These are phyloP conservation scores for Hephaestus fuliginosus DNA, from an alignment of 2,797 vertebrate species.

Conservation along the genomic window DNA sequence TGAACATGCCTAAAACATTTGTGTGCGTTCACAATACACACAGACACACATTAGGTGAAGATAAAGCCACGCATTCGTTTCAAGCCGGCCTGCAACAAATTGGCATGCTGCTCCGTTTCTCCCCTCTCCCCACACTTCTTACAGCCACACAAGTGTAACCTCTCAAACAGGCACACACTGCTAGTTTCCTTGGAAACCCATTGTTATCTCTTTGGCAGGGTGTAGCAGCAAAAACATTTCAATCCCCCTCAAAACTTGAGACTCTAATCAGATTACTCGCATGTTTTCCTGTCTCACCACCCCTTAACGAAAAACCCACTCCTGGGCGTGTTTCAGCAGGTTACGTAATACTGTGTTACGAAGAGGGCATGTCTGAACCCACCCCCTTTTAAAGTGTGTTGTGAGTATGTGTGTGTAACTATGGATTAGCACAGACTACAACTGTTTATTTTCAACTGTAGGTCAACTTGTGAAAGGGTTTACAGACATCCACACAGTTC, in stretches of 20 bases:
- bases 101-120: background rate
- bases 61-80: background rate
- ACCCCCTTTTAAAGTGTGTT: conserved; percentile 13
- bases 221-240: conserved; percentile 49
- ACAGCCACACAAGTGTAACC: conserved; percentile 23
- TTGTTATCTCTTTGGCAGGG: conserved; percentile 50
- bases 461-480: background rate
- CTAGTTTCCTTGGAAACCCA: conserved; percentile 63
- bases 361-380: conserved; percentile 66
- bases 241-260: conserved; percentile 26
- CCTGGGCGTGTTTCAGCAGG: conserved; percentile 62
- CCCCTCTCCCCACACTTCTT: background rate
- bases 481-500: background rate
- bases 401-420: conserved; percentile 26
- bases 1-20: background rate
- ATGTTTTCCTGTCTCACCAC: conserved; percentile 52
- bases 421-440: background rate
- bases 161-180: conserved; percentile 11
- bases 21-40: conserved; percentile 4
- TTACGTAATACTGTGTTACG: conserved; percentile 67
- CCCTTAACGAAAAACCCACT: conserved; percentile 44
- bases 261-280: conserved; percentile 61
- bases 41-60: conserved; percentile 6
- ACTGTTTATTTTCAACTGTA: background rate
- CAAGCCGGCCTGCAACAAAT: background rate